Evolutionary conservation across 2,888 invertebrate genomes (phyloP).

Genomic region (Drosophila borealis): DNA sequence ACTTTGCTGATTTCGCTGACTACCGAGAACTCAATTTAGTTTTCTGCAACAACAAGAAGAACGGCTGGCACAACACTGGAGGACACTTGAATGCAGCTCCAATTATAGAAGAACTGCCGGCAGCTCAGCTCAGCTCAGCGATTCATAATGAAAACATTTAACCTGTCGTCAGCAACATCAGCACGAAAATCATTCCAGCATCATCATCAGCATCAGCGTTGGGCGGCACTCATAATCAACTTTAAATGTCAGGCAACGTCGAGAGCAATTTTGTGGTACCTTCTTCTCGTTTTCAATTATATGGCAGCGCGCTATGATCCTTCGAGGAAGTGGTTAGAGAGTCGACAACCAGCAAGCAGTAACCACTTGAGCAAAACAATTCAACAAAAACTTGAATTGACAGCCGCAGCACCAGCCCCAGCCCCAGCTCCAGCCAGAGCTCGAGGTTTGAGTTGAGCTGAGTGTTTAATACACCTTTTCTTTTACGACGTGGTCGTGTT

Average conservation of each 20-base stretch:
- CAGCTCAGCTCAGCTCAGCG: conserved; percentile 49
- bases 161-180: conserved; percentile 73
- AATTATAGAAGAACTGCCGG: conserved; percentile 63
- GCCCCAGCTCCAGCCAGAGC: conserved; percentile 31
- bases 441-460: conserved; percentile 18
- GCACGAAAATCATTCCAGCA: conserved; percentile 55
- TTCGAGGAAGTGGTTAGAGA: conserved; percentile 71
- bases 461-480: conserved; percentile 78
- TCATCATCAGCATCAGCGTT: conserved; percentile 19
- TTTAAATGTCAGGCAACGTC: conserved; percentile 63
- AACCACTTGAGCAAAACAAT: conserved; percentile 63
- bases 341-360: conserved; percentile 24
- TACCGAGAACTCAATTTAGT: conserved; percentile 76
- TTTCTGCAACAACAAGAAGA: conserved; percentile 41
- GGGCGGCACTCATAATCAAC: conserved; percentile 67
- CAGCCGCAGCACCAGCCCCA: conserved; percentile 31
- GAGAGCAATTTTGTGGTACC: conserved; percentile 64
- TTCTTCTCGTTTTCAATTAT: conserved; percentile 75
- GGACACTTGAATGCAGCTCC: conserved; percentile 74
- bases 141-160: conserved; percentile 81
- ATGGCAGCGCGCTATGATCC: conserved; percentile 67
- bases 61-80: conserved; percentile 52
- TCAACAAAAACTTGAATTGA: conserved; percentile 66
- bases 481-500: conserved; percentile 46
- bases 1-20: conserved; percentile 34